Evolutionary conservation across 2,888 invertebrate species (phyloP).

Genomic region (Cistogaster globosa): DNA sequence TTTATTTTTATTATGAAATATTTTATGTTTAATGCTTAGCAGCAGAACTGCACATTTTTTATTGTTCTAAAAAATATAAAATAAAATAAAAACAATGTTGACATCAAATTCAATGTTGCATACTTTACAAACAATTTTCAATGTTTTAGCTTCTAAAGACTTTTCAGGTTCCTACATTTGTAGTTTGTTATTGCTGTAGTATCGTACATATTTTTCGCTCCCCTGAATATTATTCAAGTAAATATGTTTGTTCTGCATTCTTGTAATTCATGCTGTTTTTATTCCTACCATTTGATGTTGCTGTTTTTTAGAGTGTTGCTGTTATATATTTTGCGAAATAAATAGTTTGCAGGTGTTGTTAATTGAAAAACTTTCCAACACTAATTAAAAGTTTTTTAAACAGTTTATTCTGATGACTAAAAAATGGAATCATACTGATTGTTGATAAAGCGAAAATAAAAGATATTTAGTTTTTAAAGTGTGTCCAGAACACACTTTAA

Average conservation of each 20-base stretch:
- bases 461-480: too few relatives aligned
- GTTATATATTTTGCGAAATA: conserved; percentile 76
- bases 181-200: not conserved
- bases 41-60: too few relatives aligned
- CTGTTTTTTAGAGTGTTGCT: conserved; percentile 49
- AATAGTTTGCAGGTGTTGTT: conserved; percentile 82
- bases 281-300: conserved; percentile 34
- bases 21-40: too few relatives aligned
- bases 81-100: not conserved
- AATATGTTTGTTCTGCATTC: conserved; percentile 53
- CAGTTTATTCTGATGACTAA: conserved; percentile 71
- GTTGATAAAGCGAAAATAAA: conserved; percentile 16
- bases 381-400: conserved; percentile 80
- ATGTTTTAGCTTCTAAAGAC: not conserved
- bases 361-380: conserved; percentile 81
- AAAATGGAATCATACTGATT: conserved; percentile 32
- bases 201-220: not conserved
- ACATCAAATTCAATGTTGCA: conserved; percentile 12
- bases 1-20: too few relatives aligned
- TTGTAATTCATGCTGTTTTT: conserved; percentile 23
- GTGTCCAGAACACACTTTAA: too few relatives aligned
- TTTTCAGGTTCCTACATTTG: conserved; percentile 5
- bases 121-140: not conserved
- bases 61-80: too few relatives aligned
- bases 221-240: too few relatives aligned